Evolutionary conservation across 2,888 invertebrate species (phyloP).

Genomic region (Acrobeloides nanus): DNA sequence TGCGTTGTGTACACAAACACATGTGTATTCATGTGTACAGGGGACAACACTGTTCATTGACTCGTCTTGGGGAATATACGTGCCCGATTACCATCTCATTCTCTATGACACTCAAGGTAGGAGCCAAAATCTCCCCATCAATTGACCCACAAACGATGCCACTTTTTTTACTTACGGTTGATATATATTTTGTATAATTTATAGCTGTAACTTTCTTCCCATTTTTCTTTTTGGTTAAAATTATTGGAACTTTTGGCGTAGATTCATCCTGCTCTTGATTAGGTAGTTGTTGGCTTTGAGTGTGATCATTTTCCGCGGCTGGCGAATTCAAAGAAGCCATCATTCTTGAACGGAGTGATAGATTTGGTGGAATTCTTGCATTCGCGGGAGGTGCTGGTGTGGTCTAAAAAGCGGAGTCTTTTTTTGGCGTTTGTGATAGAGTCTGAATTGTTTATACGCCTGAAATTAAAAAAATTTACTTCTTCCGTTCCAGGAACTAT

Average conservation of each 20-base stretch:
- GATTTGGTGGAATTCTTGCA: constrained; percentile 36
- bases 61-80: too few species aligned
- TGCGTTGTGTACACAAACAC: too few species aligned
- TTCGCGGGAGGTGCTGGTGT: constrained; percentile 12
- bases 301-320: constrained; percentile 13
- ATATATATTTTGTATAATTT: too few species aligned
- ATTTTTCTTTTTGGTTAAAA: constrained; percentile 13
- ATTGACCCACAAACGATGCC: too few species aligned
- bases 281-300: constrained; percentile 4
- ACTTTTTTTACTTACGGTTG: too few species aligned
- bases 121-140: too few species aligned
- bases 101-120: too few species aligned
- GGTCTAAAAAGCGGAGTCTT: too few species aligned
- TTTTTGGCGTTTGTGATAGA: too few species aligned
- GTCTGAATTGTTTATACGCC: background rate
- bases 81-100: too few species aligned
- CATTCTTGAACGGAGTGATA: constrained; percentile 41
- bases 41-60: too few species aligned
- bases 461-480: constrained; percentile 4
- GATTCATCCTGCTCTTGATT: constrained; percentile 14
- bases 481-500: constrained; percentile 23
- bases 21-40: too few species aligned
- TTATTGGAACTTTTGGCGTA: constrained; percentile 16
- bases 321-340: constrained; percentile 41
- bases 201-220: background rate